Conservation (phyloP, 2,888 invertebrate species). For the Oligia strigilis region DNA sequence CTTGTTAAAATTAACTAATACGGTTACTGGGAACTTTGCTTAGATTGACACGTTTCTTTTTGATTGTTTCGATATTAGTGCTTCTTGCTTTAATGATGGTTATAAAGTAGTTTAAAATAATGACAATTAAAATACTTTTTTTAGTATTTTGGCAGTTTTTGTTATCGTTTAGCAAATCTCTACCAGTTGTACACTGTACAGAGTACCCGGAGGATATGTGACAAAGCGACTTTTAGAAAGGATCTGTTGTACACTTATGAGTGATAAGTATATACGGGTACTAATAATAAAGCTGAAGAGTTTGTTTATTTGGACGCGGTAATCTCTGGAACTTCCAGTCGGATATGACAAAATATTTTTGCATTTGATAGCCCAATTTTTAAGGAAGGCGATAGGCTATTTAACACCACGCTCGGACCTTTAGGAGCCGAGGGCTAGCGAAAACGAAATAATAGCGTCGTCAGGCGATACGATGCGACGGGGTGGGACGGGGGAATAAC, state of each 20-base stretch:
- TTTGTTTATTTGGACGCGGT: too few species aligned
- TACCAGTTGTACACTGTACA: not conserved
- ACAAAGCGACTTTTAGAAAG: not conserved
- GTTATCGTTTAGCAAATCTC: not conserved
- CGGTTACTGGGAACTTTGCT: slow-evolving; percentile 61
- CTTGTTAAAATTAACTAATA: slow-evolving; percentile 69
- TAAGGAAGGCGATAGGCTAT: not conserved
- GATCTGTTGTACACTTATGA: not conserved
- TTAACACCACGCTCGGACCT: not conserved
- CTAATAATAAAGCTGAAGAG: too few species aligned
- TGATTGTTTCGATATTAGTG: slow-evolving; percentile 57
- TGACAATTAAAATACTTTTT: not conserved
- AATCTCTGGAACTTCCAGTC: not conserved
- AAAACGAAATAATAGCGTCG: too few species aligned
- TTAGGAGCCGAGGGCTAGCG: too few species aligned
- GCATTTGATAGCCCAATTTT: not conserved
- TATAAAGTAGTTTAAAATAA: not conserved
- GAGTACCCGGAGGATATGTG: not conserved
- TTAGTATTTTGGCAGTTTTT: not conserved
- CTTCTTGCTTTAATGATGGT: slow-evolving; percentile 4
- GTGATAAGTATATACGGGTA: not conserved
- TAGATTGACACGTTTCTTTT: slow-evolving; percentile 66
- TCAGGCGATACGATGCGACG: not conserved
- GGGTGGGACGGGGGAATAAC: not conserved
- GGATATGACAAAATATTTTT: not conserved